phyloP scores from a whole-genome alignment of 2,797 vertebrate genomes.

The Anabacerthia variegaticeps region DNA sequence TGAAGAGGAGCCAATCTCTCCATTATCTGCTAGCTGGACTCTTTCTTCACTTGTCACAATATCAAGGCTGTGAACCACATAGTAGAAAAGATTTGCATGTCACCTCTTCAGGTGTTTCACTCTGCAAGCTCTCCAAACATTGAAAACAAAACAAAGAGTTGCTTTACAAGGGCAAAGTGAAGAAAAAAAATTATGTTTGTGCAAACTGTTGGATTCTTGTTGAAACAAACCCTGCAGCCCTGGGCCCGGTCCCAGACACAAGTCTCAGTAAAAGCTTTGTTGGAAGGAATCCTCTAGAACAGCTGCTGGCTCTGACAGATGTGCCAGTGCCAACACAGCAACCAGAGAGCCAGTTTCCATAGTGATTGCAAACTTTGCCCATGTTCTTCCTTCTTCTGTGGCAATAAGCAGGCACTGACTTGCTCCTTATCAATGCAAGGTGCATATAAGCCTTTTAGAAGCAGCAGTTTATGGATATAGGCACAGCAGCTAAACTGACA shows the following conservation, averaged over 20 bases:
- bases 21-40: neutral
- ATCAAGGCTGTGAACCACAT: neutral
- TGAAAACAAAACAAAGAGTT: neutral
- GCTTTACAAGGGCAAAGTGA: neutral
- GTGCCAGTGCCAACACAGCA: conserved; percentile 4
- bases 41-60: neutral
- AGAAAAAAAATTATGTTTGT: neutral
- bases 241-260: neutral
- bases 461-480: neutral
- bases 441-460: neutral
- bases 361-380: conserved; percentile 37
- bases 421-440: fast-evolving
- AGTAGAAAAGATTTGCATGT: neutral
- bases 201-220: neutral
- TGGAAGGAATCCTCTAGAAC: conserved; percentile 30
- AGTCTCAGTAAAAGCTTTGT: conserved; percentile 23
- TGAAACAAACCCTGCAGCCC: conserved; percentile 1
- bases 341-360: conserved; percentile 24
- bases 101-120: neutral
- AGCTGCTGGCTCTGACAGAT: conserved; percentile 55
- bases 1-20: neutral
- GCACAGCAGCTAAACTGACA: neutral
- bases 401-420: neutral
- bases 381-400: neutral
- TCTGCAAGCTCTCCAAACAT: neutral